phyloP scores from a whole-genome alignment of 2,113 vertebrate genomes.

The Urocynchramus pylzowi region DNA sequence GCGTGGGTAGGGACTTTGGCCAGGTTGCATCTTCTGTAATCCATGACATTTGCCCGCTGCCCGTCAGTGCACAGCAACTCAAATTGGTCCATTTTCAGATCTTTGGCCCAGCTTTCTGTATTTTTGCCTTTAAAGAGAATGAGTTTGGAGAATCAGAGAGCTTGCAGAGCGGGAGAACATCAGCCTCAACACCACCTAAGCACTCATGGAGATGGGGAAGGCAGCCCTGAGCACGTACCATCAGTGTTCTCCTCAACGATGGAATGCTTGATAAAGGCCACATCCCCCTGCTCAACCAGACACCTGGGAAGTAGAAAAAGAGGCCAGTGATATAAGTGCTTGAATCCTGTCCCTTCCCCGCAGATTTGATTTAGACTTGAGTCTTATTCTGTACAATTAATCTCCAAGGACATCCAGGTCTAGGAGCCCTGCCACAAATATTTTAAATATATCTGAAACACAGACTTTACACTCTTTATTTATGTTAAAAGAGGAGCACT shows the following conservation, averaged over 20 bases:
- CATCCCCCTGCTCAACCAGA: slow-evolving; percentile 77
- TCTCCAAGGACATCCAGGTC: background rate
- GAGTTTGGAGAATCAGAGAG: background rate
- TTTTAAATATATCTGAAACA: background rate
- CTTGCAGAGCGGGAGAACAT: background rate
- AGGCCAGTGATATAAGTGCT: background rate
- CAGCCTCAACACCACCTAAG: background rate
- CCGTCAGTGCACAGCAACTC: slow-evolving; percentile 38
- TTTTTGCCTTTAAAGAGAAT: slow-evolving; percentile 18
- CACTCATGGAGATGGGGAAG: background rate
- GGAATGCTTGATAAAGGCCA: slow-evolving; percentile 88
- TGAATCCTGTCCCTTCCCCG: background rate
- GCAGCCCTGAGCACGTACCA: slow-evolving; percentile 57
- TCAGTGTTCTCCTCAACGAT: slow-evolving; percentile 78
- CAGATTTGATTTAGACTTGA: background rate
- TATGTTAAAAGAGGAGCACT: background rate
- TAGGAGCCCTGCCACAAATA: background rate
- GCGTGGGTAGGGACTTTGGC: slow-evolving; percentile 51
- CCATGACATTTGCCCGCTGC: slow-evolving; percentile 11
- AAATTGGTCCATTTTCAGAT: background rate
- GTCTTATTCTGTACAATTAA: background rate
- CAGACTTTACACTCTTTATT: background rate
- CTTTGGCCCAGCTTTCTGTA: slow-evolving; percentile 40
- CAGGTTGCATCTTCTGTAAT: slow-evolving; percentile 19
- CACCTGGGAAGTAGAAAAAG: slow-evolving; percentile 73